Base-by-base conservation (phyloP, 2,797 vertebrate species). In the Sebastes jordani region DNA sequence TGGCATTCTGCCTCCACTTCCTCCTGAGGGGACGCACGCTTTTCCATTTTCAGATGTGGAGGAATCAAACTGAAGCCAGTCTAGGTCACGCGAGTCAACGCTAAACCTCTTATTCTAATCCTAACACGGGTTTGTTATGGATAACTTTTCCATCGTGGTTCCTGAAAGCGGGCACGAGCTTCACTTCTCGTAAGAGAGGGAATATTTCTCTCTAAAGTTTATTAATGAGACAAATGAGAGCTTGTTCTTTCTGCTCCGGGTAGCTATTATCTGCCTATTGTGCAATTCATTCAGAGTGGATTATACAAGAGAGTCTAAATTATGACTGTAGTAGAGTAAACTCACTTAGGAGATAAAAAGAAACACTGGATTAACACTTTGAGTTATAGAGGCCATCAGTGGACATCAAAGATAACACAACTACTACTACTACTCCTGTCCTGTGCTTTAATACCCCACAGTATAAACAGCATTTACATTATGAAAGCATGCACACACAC, bases 101-200 rank as follows among this genome's bases (percentile, higher is more conserved):
- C 78, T 95, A 96, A 96, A 95, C 87, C 92, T 95, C 84, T 95
- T 95, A 95, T 88, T 95, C 93, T 91, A 92, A 96, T 82, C 92
- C 95, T 89, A 95, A 94, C 86, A 93, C 93, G 93, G 93, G 95
- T 94, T 95, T 71, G 55, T 80, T 77, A 70, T 74, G 81, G 60
- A 76, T 64, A 77, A 76, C 74, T 52, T 89, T 84, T 88, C 59
- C 66, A 55, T 82, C 71, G 20, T 29, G 6, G 34, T 61, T 32
- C 70, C 13, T 76, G 14, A 78, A 74, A 76, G 55, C 38, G 32
- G 59, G 77, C 60, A 52, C 29, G 54, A 80, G 34, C 38, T 70
- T 52, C 36, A 76, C 34, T 75, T 23, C 55, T 34, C 60, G 61
- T 25, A 49, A 76, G 38, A 67, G 29, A 52, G 22, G 32, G 42